Conservation (phyloP, 2,797 vertebrate genomes). For the Chelon auratus region DNA sequence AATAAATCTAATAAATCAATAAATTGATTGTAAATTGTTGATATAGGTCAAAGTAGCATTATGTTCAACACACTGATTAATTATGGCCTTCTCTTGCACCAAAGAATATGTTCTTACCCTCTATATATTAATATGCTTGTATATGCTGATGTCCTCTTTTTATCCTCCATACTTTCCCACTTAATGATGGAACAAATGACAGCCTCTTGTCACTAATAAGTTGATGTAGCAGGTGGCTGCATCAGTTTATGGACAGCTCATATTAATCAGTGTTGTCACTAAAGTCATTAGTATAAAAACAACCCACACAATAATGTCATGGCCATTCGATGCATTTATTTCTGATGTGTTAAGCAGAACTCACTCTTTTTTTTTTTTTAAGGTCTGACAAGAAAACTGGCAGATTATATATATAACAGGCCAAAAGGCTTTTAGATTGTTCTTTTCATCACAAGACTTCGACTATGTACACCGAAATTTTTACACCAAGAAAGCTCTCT, state of each 20-base stretch:
- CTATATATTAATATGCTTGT: too few relatives aligned
- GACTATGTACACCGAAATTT: conserved; percentile 87
- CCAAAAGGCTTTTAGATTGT: conserved; percentile 81
- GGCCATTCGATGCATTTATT: conserved; percentile 81
- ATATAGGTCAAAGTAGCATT: too few relatives aligned
- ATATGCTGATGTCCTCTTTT: background rate
- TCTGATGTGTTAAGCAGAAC: conserved; percentile 81
- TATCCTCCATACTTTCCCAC: background rate
- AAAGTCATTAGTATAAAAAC: conserved; percentile 16
- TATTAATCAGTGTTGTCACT: background rate
- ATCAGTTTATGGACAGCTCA: background rate
- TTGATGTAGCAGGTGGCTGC: background rate
- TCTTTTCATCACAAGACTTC: conserved; percentile 88
- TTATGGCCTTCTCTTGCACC: too few relatives aligned
- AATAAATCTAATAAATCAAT: too few relatives aligned
- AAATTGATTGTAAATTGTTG: too few relatives aligned
- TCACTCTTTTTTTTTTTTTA: conserved; percentile 72
- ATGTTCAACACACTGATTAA: too few relatives aligned
- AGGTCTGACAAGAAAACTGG: conserved; percentile 82
- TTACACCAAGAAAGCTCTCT: conserved; percentile 77
- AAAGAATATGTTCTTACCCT: too few relatives aligned
- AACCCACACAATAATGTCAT: conserved; percentile 42
- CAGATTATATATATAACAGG: conserved; percentile 83
- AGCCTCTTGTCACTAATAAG: background rate
- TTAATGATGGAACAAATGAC: background rate